These are phyloP conservation scores for Myotis myotis DNA, from an alignment of 2,797 vertebrate species.

Conservation along the genomic window DNA sequence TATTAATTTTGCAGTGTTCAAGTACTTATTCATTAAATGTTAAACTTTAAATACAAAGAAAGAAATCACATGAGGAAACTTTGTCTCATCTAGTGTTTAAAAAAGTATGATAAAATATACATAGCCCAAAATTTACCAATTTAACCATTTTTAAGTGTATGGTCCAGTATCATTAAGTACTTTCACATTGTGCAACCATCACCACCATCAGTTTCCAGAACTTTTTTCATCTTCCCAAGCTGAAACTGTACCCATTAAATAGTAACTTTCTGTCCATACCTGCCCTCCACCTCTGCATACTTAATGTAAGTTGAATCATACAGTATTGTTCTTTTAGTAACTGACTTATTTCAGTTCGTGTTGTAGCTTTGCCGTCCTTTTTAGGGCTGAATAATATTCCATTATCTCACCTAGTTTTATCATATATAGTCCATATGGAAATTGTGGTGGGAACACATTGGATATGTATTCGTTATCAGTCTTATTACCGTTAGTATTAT, in stretches of 20 bases:
- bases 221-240: neutral
- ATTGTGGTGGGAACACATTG: neutral
- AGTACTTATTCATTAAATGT: neutral
- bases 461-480: neutral
- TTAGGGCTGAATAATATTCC: neutral
- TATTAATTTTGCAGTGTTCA: slow-evolving; percentile 7
- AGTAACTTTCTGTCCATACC: neutral
- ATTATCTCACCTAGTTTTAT: neutral
- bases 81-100: neutral
- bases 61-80: neutral
- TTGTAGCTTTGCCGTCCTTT: neutral
- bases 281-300: neutral
- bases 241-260: neutral
- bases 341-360: neutral
- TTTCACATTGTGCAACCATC: neutral
- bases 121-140: neutral
- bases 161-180: neutral
- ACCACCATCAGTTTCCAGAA: neutral
- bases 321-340: neutral
- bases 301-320: neutral
- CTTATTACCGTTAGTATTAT: neutral
- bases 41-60: neutral
- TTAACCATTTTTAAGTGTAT: neutral
- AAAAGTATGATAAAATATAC: neutral
- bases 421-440: neutral